A percentile compares a stretch with the other conserved stretches of the same genome.
Conservation (phyloP, 2,113 vertebrate genomes). For the Vulpes ferrilata region DNA sequence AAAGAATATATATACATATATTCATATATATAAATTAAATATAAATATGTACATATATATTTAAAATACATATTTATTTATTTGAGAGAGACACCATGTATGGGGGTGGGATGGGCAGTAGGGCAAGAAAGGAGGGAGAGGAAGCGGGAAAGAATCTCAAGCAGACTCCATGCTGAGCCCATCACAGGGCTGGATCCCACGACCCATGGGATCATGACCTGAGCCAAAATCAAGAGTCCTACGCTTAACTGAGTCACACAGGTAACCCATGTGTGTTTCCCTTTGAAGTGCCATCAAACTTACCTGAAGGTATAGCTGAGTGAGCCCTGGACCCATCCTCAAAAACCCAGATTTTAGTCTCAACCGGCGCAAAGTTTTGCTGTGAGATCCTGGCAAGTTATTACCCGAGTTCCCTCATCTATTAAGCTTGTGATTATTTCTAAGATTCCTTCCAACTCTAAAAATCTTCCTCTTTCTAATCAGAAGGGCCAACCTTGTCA, state of each 20-base stretch:
- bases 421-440: neutral
- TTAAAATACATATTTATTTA: neutral
- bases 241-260: neutral
- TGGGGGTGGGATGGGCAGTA: neutral
- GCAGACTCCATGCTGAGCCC: neutral
- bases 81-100: neutral
- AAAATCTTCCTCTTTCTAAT: neutral
- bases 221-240: neutral
- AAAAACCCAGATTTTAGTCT: neutral
- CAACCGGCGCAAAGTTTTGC: neutral
- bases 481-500: neutral
- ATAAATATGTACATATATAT: no score
- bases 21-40: no score
- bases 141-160: neutral
- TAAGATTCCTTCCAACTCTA: conserved; percentile 40
- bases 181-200: neutral
- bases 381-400: neutral
- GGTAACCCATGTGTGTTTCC: neutral
- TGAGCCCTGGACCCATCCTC: neutral
- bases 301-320: neutral
- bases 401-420: neutral
- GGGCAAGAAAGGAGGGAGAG: neutral
- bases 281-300: neutral
- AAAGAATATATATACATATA: neutral
- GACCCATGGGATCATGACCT: neutral